Base-by-base conservation (phyloP, 2,888 invertebrate genomes). In the Phaonia tiefii region DNA sequence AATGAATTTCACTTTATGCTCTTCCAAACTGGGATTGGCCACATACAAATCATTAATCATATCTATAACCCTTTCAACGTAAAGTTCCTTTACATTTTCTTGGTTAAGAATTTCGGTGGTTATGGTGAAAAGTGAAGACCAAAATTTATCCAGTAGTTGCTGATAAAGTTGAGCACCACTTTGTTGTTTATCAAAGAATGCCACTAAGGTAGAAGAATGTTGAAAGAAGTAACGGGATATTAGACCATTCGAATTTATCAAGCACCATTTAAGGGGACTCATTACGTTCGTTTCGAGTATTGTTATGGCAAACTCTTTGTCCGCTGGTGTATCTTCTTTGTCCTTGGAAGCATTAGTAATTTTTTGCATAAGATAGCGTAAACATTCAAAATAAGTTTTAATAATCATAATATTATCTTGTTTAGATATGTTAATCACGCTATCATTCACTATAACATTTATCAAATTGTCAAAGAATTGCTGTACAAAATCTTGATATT, bases 381-480 rank as follows among this genome's bases (percentile, higher is more conserved):
- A 88, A 87, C 97, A 97, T 88, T 97, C 97, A 20, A 94, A 92
- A 84, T 95, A 93, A 1, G 95, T 92, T 56, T 92, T 92, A 22
- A 94, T 92, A 85, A 96, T 93, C 0, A 94, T 93, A 58, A 93
- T 92, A 17, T 93, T 92, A 90, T 97, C 96, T 51, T 93, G 93
- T 83, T 93, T 93, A 56, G 87, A 83, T 22, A 85, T 79, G 10
- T 31, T 77, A 3, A 42, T 2, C 39, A 70, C 10, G 5, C 54
- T 37, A 80, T 94, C 93, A 54, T 92, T 91, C 66, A 92, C 92
- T 84, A 92, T 91, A 88, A 96, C 95, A 31, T 89, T 87, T 80
- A 93, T 93, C 83, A 96, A 91, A 80, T 94, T 94, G 51, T 92
- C 92, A 88, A 97, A 95, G 87, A 96, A 95, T 63, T 92, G 92